phyloP scores from a whole-genome alignment of 2,888 invertebrate genomes.

The Frankliniella intonsa region DNA sequence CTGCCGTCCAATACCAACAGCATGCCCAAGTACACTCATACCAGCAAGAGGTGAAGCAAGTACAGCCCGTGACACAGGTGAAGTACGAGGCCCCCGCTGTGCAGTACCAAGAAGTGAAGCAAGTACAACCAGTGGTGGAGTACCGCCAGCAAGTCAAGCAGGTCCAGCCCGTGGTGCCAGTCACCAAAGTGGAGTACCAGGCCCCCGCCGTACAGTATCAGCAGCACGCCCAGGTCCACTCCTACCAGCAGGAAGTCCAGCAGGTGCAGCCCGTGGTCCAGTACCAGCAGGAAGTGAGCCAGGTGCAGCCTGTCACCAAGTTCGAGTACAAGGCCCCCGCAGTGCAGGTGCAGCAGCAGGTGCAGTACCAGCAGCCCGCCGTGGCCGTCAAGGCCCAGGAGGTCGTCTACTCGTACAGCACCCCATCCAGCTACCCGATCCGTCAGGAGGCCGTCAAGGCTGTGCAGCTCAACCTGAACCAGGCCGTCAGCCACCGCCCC shows the following conservation, averaged over 20 bases:
- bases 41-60: conserved; percentile 29
- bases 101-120: neutral
- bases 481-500: conserved; percentile 3
- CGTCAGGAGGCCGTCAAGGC: conserved; percentile 1
- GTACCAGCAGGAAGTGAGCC: neutral
- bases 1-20: conserved; percentile 32
- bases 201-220: neutral
- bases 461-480: neutral
- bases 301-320: conserved; percentile 4
- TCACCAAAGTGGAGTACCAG: neutral
- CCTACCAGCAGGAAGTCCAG: neutral
- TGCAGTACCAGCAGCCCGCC: neutral
- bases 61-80: neutral
- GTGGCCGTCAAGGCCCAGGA: conserved; percentile 8
- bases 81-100: neutral
- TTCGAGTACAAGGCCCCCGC: neutral
- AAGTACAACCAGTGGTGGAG: neutral
- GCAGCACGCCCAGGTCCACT: neutral
- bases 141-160: neutral
- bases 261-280: neutral
- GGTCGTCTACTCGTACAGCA: conserved; percentile 16
- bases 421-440: neutral
- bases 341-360: neutral
- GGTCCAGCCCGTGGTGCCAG: neutral
- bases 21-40: neutral